Percentiles rank a stretch among this genome's conserved stretches.
These are phyloP conservation scores for Hyposmocoma kahamanoa DNA, from an alignment of 1,140 invertebrate species.

Conservation along the genomic window DNA sequence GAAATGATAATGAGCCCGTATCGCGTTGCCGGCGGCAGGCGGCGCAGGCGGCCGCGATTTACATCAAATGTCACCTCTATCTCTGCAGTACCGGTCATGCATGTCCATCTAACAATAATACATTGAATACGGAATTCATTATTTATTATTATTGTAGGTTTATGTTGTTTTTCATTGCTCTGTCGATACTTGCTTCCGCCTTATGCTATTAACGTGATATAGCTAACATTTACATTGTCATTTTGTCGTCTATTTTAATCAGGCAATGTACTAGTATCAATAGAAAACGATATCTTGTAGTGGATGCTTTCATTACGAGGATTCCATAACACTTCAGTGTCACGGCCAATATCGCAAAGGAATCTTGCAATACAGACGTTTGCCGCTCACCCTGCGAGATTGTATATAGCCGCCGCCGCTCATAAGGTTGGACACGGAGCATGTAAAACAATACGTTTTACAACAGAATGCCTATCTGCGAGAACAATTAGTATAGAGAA, in stretches of 20 bases:
- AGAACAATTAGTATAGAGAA: constrained; percentile 57
- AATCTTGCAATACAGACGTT: background rate
- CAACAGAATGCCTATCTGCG: constrained; percentile 45
- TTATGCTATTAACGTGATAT: no score
- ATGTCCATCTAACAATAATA: background rate
- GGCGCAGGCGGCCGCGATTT: constrained; percentile 17
- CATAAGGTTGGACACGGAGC: constrained; percentile 31
- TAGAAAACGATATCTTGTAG: background rate
- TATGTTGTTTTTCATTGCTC: background rate
- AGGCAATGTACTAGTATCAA: background rate
- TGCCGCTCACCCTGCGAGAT: no score
- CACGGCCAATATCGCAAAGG: background rate
- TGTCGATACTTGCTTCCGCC: no score
- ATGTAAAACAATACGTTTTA: constrained; percentile 57
- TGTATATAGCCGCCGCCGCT: no score
- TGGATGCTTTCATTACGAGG: background rate
- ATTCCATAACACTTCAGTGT: background rate
- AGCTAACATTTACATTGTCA: no score
- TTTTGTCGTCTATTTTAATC: no score
- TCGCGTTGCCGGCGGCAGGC: constrained; percentile 14
- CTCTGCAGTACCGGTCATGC: no score
- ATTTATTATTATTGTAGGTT: background rate
- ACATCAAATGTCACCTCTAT: background rate
- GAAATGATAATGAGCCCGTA: constrained; percentile 65
- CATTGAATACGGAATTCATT: background rate